Base-by-base conservation (phyloP, 2,797 vertebrate species). In the Stomatorhinus walkeri region DNA sequence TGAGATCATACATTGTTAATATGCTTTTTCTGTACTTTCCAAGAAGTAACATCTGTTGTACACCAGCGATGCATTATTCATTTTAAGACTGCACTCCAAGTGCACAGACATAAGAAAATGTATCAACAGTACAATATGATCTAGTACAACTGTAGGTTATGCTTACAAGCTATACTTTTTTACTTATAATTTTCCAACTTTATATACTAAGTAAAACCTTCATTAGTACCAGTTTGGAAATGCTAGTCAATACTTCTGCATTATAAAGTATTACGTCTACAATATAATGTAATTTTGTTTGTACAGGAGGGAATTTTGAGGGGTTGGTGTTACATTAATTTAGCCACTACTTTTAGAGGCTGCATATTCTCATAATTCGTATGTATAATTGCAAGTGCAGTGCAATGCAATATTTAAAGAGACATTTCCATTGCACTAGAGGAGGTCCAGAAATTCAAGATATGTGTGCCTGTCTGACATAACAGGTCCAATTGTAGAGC, bases 61-160 rank as follows among this genome's bases (percentile, higher is more conserved):
- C 32, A 85, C 10, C 2, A 52, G 90, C 90, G 84, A 90, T 64
- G 87, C 83, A 68, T 87, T 76, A 43, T 14, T 16, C 7, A 87
- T 9, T 40, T 59, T 61, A 89, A 49, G 52, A 85, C 84, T 51
- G 49, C 49, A 19, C 6, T 32, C 10, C 7, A 12, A 32, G 10
- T 56, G 46, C 28, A 54, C 24, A 51, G 4, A 14, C 84, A 52
- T 22, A 22, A n/a, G 64, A 72, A 72, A 14, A 72, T 0, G 0
- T 36, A 36, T 72, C 12, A 68, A 32, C 22, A 83, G 79, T 83
- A 83, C 79, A 83, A 48, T 48, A 72, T 72, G 64, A 14, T 72
- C 64, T 72, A 72, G 64, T 72, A 72, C 12, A 72, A 72, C 28
- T 72, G 16, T 6, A 72, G 64, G 64, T 14, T 36, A 36, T 36